Evolutionary conservation across 2,113 vertebrate genomes (phyloP).

Genomic region (Strix aluco): DNA sequence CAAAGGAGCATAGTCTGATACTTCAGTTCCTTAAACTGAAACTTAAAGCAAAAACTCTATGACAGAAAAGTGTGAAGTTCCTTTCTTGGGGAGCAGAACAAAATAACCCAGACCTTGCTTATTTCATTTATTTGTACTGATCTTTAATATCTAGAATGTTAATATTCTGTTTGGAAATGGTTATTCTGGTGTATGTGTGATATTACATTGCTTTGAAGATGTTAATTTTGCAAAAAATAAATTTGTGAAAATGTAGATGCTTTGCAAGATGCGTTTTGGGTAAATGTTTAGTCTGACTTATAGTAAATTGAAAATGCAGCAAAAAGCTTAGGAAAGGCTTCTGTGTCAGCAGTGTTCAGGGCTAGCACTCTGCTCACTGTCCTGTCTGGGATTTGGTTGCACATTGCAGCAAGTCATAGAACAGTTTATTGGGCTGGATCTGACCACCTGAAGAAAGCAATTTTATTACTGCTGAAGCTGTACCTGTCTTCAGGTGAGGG

Average conservation of each 20-base stretch:
- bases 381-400: background rate
- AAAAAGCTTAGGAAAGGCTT: background rate
- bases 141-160: background rate
- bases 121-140: background rate
- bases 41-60: background rate
- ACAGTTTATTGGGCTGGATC: background rate
- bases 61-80: background rate
- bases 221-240: background rate
- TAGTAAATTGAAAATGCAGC: background rate
- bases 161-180: background rate
- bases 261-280: background rate
- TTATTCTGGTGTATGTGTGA: background rate
- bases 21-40: background rate
- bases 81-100: background rate
- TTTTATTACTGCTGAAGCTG: background rate
- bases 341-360: background rate
- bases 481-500: background rate
- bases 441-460: background rate
- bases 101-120: background rate
- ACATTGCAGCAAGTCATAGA: background rate
- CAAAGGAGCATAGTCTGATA: background rate
- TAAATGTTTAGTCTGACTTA: background rate
- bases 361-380: background rate
- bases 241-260: background rate
- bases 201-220: background rate